A percentile compares a stretch with the other conserved stretches of the same genome.
These are phyloP conservation scores for Drosophila siamana DNA, from an alignment of 2,888 invertebrate species.

Conservation along the genomic window DNA sequence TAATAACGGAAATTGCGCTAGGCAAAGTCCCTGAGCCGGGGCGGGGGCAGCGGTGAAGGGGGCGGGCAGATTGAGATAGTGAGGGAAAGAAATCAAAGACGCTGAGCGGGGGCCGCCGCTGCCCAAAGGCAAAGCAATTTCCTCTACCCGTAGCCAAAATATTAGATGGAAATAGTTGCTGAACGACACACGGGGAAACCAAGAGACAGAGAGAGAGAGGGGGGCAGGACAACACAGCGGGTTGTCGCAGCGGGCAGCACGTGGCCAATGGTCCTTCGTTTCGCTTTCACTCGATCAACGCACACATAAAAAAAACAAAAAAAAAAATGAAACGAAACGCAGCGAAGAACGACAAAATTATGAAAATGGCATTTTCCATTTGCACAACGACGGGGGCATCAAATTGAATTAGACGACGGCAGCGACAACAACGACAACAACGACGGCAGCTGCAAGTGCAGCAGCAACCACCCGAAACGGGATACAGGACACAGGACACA, in stretches of 20 bases:
- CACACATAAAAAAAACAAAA: neutral
- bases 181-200: constrained; percentile 8
- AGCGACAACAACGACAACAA: constrained; percentile 71
- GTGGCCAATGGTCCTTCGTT: constrained; percentile 44
- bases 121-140: constrained; percentile 51
- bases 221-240: constrained; percentile 54
- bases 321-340: constrained; percentile 7
- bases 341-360: constrained; percentile 34
- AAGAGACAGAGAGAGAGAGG: too few species aligned
- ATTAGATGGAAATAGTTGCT: constrained; percentile 44
- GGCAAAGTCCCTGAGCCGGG: neutral
- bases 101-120: neutral
- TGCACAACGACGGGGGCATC: constrained; percentile 48
- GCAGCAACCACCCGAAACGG: constrained; percentile 26
- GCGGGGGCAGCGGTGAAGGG: neutral
- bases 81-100: constrained; percentile 34
- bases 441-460: constrained; percentile 74
- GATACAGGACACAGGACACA: neutral
- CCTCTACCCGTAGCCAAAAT: constrained; percentile 34
- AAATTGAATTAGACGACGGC: constrained; percentile 74
- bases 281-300: constrained; percentile 33
- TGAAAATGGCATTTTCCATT: constrained; percentile 68
- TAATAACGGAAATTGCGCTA: constrained; percentile 75
- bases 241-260: constrained; percentile 63
- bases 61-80: neutral